Evolutionary conservation across 2,797 vertebrate genomes (phyloP), one percentile per base, ranked within the genome.

Genomic region (Nasua narica): DNA sequence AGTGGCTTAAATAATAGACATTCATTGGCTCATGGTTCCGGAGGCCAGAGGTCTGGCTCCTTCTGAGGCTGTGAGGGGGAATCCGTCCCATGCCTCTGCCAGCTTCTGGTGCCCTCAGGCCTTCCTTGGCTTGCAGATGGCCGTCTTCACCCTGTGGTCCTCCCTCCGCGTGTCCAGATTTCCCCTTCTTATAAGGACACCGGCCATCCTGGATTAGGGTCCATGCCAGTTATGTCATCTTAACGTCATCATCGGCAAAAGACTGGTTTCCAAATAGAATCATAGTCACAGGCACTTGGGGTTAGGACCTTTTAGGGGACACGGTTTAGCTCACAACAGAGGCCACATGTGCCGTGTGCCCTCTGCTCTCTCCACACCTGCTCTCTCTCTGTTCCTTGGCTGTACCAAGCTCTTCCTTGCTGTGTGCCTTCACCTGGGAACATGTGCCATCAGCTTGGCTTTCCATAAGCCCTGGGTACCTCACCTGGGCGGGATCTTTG

Each of bases 291-390:
- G 58, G 60, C 29, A 19, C 76, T 46, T 32, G 84, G n/a, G 27
- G 18, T 43, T 6, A 18, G 77, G 77, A 35, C 19, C 12, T 92
- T 67, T 40, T 25, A 32, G n/a, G 87, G 69, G 5, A 52, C 58
- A 77, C 43, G 9, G 1, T 29, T 69, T 23, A 5, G 62, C 60
- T 18, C 1, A 10, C 9, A n/a, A 15, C 15, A 50, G 32, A 76
- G 0, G 23, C 48, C 3, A 4, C 12, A 7, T 16, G 37, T 54
- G 37, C 89, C 2, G 0, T 0, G 0, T 2, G 7, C 8, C 52
- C 58, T 13, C 70, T 0, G 2, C 32, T 43, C 12, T 58, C 35
- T 85, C 56, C 67, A 65, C 0, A 1, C 6, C 11, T 35, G 62
- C 62, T 19, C 2, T 1, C 50, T 60, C 27, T 70, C 35, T 16